Percentiles rank a stretch among this genome's conserved stretches.
phyloP scores from a whole-genome alignment of 2,888 invertebrate species.

The Oxyscelio sp. region DNA sequence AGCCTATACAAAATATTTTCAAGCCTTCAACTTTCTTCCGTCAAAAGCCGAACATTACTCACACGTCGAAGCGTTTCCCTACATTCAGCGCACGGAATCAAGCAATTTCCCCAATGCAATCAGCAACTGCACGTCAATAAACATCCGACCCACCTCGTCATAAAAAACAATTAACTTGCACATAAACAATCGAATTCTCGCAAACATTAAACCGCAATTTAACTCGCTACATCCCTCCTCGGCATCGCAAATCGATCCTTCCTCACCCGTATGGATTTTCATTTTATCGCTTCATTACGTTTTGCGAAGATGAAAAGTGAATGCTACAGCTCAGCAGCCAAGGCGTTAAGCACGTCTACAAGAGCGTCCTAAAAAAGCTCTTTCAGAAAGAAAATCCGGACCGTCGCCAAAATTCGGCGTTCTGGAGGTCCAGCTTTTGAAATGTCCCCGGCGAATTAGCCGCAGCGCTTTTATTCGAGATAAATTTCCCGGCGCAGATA shows the following conservation, averaged over 20 bases:
- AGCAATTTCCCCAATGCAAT: no score
- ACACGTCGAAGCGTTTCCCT: no score
- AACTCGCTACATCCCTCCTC: neutral
- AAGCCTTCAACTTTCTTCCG: no score
- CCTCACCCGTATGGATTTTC: neutral
- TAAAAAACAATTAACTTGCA: no score
- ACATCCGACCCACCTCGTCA: no score
- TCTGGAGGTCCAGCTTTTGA: neutral
- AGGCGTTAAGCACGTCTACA: neutral
- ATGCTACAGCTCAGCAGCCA: neutral
- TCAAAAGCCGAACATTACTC: no score
- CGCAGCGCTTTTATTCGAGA: constrained; percentile 12
- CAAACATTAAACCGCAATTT: constrained; percentile 19
- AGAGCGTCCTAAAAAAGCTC: neutral
- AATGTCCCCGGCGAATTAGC: neutral
- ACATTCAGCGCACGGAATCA: no score
- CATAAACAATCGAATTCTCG: no score
- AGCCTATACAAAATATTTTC: no score
- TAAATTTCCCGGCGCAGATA: constrained; percentile 30
- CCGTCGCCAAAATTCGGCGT: no score
- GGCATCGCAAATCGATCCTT: neutral
- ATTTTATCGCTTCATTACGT: constrained; percentile 22
- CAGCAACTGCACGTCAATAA: no score
- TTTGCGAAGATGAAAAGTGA: constrained; percentile 15
- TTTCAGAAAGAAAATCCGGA: neutral